These are phyloP conservation scores for Puffinus mauretanicus DNA, from an alignment of 2,113 vertebrate species.

Conservation along the genomic window DNA sequence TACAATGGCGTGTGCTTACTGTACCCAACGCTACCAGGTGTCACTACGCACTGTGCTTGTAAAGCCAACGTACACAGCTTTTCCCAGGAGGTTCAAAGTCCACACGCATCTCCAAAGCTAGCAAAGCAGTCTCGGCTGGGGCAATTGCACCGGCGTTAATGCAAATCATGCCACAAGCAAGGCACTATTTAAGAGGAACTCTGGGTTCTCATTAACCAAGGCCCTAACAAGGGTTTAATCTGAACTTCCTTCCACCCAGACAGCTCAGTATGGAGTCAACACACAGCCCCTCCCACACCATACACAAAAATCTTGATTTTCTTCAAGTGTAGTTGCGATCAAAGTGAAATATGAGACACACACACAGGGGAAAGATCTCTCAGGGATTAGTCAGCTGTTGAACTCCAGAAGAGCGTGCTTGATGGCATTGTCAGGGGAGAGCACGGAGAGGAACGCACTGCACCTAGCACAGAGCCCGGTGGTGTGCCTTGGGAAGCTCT, in stretches of 20 bases:
- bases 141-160: not conserved
- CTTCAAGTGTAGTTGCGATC: not conserved
- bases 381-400: not conserved
- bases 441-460: not conserved
- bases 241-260: constrained; percentile 21
- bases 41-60: rapidly evolving
- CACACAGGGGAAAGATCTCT: not conserved
- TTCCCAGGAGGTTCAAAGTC: not conserved
- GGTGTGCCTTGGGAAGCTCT: not conserved
- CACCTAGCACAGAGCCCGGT: not conserved
- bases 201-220: not conserved
- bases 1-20: rapidly evolving
- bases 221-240: not conserved
- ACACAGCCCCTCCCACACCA: not conserved
- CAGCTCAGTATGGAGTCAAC: not conserved
- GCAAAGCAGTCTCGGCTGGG: not conserved
- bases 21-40: not conserved
- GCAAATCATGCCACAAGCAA: not conserved
- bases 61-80: rapidly evolving
- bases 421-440: not conserved
- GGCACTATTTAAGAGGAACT: not conserved
- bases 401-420: not conserved
- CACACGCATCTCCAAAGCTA: not conserved
- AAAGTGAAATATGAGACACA: not conserved
- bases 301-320: not conserved